These are phyloP conservation scores for Drosophila diplacantha DNA, from an alignment of 2,888 invertebrate genomes.

Conservation along the genomic window DNA sequence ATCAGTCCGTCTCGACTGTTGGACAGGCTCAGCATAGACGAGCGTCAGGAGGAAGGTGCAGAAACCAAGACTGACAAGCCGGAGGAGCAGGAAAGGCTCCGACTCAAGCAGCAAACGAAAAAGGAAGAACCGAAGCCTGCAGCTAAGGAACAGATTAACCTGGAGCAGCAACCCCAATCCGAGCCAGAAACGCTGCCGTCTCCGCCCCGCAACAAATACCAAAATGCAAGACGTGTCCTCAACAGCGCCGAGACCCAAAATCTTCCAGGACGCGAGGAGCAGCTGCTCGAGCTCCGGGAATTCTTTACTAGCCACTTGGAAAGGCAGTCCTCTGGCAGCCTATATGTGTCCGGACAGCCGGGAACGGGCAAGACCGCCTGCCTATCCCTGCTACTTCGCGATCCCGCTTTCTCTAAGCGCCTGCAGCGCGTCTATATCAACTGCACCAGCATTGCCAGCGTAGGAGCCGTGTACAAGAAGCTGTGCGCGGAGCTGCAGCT, in stretches of 20 bases:
- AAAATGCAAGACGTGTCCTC: slow-evolving; percentile 76
- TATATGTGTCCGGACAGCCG: slow-evolving; percentile 97
- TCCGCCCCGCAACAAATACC: slow-evolving; percentile 73
- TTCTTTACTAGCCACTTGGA: slow-evolving; percentile 85
- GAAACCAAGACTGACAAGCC: slow-evolving; percentile 42
- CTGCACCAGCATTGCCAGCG: slow-evolving; percentile 93
- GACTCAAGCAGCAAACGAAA: background rate
- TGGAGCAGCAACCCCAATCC: background rate
- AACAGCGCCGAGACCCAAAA: slow-evolving; percentile 78
- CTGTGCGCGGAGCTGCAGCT: slow-evolving; percentile 86
- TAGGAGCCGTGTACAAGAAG: slow-evolving; percentile 87
- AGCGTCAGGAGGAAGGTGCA: slow-evolving; percentile 33
- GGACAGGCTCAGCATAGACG: slow-evolving; percentile 75
- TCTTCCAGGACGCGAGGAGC: slow-evolving; percentile 88
- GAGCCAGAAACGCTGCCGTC: slow-evolving; percentile 27
- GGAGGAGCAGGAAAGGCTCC: background rate
- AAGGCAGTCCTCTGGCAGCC: slow-evolving; percentile 84
- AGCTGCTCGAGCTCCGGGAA: slow-evolving; percentile 83
- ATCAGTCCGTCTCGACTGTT: slow-evolving; percentile 75
- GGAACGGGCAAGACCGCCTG: slow-evolving; percentile 97
- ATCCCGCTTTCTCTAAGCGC: slow-evolving; percentile 79
- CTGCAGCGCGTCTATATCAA: slow-evolving; percentile 84
- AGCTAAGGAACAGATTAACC: background rate
- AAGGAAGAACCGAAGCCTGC: slow-evolving; percentile 3
- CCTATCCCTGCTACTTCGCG: slow-evolving; percentile 85